These are phyloP conservation scores for Spatula versicolor DNA, from an alignment of 2,797 vertebrate species.

Conservation along the genomic window DNA sequence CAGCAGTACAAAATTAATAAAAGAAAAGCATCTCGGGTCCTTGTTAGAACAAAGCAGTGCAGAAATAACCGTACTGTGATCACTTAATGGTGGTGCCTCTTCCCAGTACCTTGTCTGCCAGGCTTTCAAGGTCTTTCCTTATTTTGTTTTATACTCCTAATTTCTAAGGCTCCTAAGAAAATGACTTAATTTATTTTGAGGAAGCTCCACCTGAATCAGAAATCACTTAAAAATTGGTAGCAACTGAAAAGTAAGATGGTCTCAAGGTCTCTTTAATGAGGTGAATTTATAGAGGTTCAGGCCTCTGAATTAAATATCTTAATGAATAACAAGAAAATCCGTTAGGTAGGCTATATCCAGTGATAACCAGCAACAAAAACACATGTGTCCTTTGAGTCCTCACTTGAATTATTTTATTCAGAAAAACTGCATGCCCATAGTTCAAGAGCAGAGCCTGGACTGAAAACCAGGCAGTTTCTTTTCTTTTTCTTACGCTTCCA, in stretches of 20 bases:
- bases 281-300: background rate
- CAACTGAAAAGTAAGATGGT: background rate
- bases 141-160: background rate
- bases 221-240: background rate
- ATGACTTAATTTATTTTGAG: background rate
- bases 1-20: background rate
- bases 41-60: background rate
- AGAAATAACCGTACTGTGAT: background rate
- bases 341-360: background rate
- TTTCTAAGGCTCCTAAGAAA: background rate
- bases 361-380: background rate
- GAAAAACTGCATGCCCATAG: background rate
- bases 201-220: background rate
- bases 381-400: background rate
- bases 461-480: background rate
- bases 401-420: background rate
- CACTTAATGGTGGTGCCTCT: background rate
- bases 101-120: background rate
- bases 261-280: background rate
- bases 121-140: background rate
- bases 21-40: background rate
- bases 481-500: background rate
- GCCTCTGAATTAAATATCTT: background rate
- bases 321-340: background rate
- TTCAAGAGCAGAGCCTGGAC: background rate